These are phyloP conservation scores for Drosophila meridionalis DNA, from an alignment of 2,888 invertebrate genomes.

Conservation along the genomic window DNA sequence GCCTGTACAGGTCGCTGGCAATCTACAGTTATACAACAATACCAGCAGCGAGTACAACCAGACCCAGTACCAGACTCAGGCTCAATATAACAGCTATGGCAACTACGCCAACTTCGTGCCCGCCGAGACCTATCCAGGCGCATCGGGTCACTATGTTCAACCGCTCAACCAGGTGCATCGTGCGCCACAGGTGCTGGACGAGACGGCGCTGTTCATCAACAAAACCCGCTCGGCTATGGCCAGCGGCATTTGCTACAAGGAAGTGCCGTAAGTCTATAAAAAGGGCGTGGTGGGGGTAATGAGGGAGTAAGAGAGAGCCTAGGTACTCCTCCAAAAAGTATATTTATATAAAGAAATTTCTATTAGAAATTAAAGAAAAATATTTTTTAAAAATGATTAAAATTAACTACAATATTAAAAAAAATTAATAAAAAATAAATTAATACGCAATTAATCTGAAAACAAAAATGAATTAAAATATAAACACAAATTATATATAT, in stretches of 20 bases:
- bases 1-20: slow-evolving; percentile 53
- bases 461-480: too few relatives aligned
- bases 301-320: too few relatives aligned
- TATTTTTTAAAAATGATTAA: too few relatives aligned
- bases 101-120: slow-evolving; percentile 48
- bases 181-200: slow-evolving; percentile 72
- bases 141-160: slow-evolving; percentile 57
- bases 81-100: slow-evolving; percentile 25
- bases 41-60: slow-evolving; percentile 30
- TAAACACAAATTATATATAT: too few relatives aligned
- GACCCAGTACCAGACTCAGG: slow-evolving; percentile 4
- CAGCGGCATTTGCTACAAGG: slow-evolving; percentile 83
- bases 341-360: too few relatives aligned
- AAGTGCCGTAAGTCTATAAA: slow-evolving; percentile 84
- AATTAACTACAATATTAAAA: too few relatives aligned
- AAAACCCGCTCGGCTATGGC: slow-evolving; percentile 83
- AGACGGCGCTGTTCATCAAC: slow-evolving; percentile 83
- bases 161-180: slow-evolving; percentile 82
- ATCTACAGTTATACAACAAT: slow-evolving; percentile 60
- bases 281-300: background rate
- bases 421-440: too few relatives aligned
- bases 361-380: too few relatives aligned
- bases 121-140: slow-evolving; percentile 75
- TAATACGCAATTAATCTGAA: too few relatives aligned
- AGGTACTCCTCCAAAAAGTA: too few relatives aligned